phyloP scores from a whole-genome alignment of 2,113 vertebrate genomes.

The Atlantisia rogersi region DNA sequence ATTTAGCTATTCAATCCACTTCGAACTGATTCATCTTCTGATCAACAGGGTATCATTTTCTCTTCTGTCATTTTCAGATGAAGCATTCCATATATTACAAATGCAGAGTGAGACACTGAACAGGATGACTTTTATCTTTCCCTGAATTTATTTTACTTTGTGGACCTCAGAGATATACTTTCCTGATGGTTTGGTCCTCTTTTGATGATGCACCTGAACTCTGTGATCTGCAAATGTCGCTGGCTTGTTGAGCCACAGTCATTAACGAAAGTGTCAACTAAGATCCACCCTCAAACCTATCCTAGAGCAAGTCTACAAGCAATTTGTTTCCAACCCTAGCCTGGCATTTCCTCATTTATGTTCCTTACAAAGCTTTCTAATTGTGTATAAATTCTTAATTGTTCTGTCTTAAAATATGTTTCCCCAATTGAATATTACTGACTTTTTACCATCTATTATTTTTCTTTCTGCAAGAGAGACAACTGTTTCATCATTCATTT shows the following conservation, averaged over 20 bases:
- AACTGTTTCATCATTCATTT: not conserved
- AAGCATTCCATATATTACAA: not conserved
- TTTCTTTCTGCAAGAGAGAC: not conserved
- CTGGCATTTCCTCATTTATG: not conserved
- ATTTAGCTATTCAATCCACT: not conserved
- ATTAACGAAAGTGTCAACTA: not conserved
- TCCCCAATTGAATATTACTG: not conserved
- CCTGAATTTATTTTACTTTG: not conserved
- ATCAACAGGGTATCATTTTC: not conserved
- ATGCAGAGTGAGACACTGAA: not conserved
- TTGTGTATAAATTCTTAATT: not conserved
- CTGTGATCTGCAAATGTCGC: not conserved
- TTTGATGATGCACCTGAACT: not conserved
- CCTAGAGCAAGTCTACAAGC: not conserved
- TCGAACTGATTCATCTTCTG: not conserved
- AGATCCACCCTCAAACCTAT: not conserved
- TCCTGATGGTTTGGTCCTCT: not conserved
- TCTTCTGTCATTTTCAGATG: not conserved
- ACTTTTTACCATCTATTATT: not conserved
- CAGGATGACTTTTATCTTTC: not conserved
- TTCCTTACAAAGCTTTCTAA: not conserved
- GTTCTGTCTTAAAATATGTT: not conserved
- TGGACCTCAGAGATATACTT: not conserved
- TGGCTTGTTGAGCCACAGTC: not conserved
- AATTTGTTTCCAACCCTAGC: not conserved